Evolutionary conservation across 2,113 vertebrate genomes (phyloP), one percentile per base, ranked within the genome.

Genomic region (Bucco capensis): DNA sequence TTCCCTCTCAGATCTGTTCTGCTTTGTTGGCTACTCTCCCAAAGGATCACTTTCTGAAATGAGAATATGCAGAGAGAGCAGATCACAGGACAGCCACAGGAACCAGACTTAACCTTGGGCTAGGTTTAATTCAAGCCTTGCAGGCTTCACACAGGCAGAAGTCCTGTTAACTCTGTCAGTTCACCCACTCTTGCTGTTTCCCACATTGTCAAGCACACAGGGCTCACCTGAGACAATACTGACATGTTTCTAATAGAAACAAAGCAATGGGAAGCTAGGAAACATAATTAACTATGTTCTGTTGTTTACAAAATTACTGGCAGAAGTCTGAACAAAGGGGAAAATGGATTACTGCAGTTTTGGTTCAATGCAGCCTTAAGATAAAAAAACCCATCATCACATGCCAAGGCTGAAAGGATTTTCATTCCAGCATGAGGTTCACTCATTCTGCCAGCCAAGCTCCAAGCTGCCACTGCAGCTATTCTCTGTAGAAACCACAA

Each of bases 371-470:
- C 62, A 73, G 86, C 19, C 80, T 89, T 93, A 84, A 94, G 91
- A 88, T 16, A 57, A 91, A n/a, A 82, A 51, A 51, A 51, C 27
- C 69, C 44, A 46, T 7, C n/a, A 50, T 89, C 96, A 94, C 86
- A 85, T 90, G 96, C 66, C 92, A 94, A 95, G 71, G 92, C 86
- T 94, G 89, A 92, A 90, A 72, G 88, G 95, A 93, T 96, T 96
- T 96, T 87, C 88, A 57, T 95, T 93, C 88, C 92, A 90, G 62
- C 57, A 38, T 73, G 89, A 66, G 70, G 69, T 86, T 90, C 66
- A 44, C 60, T 89, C 53, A 5, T 50, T 71, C 83, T 61, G 25
- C 71, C 80, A 92, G 83, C 92, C 92, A 84, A 87, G 78, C 86
- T 89, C 90, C 78, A 57, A 84, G 81, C 83, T 92, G 56, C 67